Percentiles rank a stretch among this genome's conserved stretches.
Conservation (phyloP, 2,113 vertebrate genomes). For the Elephas maximus region DNA sequence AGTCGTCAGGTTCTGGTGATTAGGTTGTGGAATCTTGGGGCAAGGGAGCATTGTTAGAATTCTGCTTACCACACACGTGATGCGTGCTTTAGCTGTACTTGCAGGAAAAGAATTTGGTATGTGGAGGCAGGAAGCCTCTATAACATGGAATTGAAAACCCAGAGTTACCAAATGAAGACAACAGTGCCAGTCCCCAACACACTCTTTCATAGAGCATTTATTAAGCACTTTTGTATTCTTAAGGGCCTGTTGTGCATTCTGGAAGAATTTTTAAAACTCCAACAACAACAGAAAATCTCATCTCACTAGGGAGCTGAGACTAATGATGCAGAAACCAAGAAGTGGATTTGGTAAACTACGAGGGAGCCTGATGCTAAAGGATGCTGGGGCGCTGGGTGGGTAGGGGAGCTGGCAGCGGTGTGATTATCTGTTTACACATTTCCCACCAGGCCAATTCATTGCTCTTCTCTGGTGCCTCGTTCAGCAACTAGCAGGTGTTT, state of each 20-base stretch:
- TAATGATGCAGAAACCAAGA: neutral
- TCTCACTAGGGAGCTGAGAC: neutral
- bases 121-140: neutral
- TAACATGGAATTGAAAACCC: neutral
- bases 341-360: neutral
- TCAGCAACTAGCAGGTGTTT: neutral
- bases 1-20: neutral
- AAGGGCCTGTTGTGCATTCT: neutral
- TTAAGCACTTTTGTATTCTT: neutral
- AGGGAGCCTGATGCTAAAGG: accelerated
- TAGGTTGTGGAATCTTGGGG: accelerated
- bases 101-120: too few relatives aligned
- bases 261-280: neutral
- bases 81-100: too few relatives aligned
- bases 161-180: neutral
- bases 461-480: neutral
- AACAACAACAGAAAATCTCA: neutral
- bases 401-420: neutral
- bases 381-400: neutral
- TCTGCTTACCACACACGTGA: accelerated
- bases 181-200: neutral
- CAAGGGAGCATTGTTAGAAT: too few relatives aligned
- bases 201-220: neutral
- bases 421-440: accelerated
- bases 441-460: neutral